Evolutionary conservation across 2,797 vertebrate genomes (phyloP), one percentile per base, ranked within the genome.

Genomic region (Pangasius larnaudii): DNA sequence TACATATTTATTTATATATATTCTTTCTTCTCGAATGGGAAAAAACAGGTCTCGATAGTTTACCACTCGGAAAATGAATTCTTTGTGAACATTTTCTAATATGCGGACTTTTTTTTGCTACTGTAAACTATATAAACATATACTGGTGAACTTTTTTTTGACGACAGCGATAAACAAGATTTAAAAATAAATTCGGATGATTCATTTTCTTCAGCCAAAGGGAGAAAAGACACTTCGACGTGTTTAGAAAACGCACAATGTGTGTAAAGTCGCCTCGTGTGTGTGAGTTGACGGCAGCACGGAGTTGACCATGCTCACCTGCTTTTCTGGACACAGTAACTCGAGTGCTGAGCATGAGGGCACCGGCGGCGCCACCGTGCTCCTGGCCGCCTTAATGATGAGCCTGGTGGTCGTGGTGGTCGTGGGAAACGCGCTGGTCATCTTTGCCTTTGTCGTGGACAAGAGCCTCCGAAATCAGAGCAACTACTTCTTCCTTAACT

Each of bases 401-500:
- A 89, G 96, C 22, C 93, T 98, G 79, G 96, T 96, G 16, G 93
- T 97, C 87, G 94, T 97, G 49, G 97, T 97, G 90, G 94, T 97
- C 91, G 94, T 97, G 0, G 97, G 97, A n/a, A 98, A 99, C 88
- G 94, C 94, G 3, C 90, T 98, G 91, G 97, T 98, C 89, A 97
- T 99, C 92, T 93, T 98, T 91, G 97, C 97, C 92, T 99, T 99
- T 84, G 82, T 97, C 67, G 92, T 97, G 95, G 97, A 99, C 94
- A 97, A 97, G 93, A 96, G 95, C 58, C 96, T 98, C 81, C 95
- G 98, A 95, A 97, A 95, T 90, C 96, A 96, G 86, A 98, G 96
- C 94, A 98, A 97, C 93, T 98, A 96, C 90, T 98, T 96, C 95
- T 97, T 98, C 90, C 96, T 99, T 74, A 99, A 98, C 89, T 95